These are phyloP conservation scores for Luidia sarsii DNA, from an alignment of 53 echinoderm and acorn worm species.

Conservation along the genomic window DNA sequence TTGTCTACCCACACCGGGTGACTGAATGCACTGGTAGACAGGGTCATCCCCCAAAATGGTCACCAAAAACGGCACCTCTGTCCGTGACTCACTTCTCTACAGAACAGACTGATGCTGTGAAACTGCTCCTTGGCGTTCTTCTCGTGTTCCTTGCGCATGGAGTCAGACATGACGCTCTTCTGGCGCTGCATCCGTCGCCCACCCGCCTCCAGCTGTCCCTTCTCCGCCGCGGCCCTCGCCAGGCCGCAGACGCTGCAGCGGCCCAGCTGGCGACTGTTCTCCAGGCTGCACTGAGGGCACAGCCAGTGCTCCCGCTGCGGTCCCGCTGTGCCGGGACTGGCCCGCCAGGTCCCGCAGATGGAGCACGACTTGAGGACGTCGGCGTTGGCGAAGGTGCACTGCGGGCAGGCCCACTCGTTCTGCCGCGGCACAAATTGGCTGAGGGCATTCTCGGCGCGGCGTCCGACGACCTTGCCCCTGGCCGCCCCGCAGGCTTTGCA, in stretches of 20 bases:
- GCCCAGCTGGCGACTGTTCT: conserved; percentile 25
- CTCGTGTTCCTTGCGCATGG: conserved; percentile 77
- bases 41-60: too few species aligned
- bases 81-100: conserved; percentile 82
- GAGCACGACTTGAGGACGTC: conserved; percentile 59
- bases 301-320: conserved; percentile 53
- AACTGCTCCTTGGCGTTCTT: conserved; percentile 71
- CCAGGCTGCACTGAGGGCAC: conserved; percentile 62
- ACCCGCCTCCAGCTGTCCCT: conserved; percentile 43
- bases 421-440: conserved; percentile 64
- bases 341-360: conserved; percentile 54
- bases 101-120: conserved; percentile 71
- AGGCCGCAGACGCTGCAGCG: conserved; percentile 62
- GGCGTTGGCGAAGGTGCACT: conserved; percentile 85
- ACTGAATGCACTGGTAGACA: too few species aligned
- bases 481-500: conserved; percentile 58
- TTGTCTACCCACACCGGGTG: too few species aligned
- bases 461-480: conserved; percentile 1
- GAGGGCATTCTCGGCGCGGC: conserved; percentile 21
- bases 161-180: conserved; percentile 83
- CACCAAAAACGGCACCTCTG: too few species aligned
- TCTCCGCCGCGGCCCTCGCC: conserved; percentile 15
- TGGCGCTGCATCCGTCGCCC: conserved; percentile 61
- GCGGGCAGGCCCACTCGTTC: conserved; percentile 85
- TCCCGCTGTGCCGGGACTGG: neutral